phyloP scores from a whole-genome alignment of 2,888 invertebrate species.

The Carcina quercana region DNA sequence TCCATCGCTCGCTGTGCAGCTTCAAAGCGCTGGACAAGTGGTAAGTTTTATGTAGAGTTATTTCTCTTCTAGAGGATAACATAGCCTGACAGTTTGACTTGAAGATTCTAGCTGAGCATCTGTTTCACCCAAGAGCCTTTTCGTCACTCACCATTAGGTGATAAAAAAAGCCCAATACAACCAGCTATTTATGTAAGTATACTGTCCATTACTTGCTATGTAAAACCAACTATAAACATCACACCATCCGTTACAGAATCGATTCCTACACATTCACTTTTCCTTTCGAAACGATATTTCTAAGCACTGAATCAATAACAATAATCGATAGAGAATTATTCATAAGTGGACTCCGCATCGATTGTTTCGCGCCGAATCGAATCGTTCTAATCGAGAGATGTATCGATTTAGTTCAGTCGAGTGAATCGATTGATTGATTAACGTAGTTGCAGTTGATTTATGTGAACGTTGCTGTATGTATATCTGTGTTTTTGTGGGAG shows the following conservation, averaged over 20 bases:
- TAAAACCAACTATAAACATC: too few relatives aligned
- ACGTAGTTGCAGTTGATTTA: slow-evolving; percentile 52
- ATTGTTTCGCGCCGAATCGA: slow-evolving; percentile 52
- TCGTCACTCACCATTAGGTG: neutral
- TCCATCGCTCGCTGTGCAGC: too few relatives aligned
- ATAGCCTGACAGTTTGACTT: neutral
- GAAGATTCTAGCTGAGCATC: neutral
- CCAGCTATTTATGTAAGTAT: neutral
- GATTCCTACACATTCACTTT: slow-evolving; percentile 15
- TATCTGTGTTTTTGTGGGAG: too few relatives aligned
- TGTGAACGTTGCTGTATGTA: slow-evolving; percentile 40
- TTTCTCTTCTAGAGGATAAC: too few relatives aligned
- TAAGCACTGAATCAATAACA: slow-evolving; percentile 29
- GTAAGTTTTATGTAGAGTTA: too few relatives aligned
- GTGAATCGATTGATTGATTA: slow-evolving; percentile 60
- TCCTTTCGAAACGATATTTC: slow-evolving; percentile 17
- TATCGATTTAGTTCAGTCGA: slow-evolving; percentile 57
- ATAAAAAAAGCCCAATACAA: neutral
- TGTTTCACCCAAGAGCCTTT: neutral
- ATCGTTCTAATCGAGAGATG: slow-evolving; percentile 48
- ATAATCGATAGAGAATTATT: slow-evolving; percentile 41
- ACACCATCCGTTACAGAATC: neutral
- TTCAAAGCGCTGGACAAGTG: too few relatives aligned
- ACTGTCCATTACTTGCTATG: neutral
- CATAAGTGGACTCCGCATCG: slow-evolving; percentile 32